These are phyloP conservation scores for Hycleus cichorii DNA, from an alignment of 1,140 invertebrate genomes.

Conservation along the genomic window DNA sequence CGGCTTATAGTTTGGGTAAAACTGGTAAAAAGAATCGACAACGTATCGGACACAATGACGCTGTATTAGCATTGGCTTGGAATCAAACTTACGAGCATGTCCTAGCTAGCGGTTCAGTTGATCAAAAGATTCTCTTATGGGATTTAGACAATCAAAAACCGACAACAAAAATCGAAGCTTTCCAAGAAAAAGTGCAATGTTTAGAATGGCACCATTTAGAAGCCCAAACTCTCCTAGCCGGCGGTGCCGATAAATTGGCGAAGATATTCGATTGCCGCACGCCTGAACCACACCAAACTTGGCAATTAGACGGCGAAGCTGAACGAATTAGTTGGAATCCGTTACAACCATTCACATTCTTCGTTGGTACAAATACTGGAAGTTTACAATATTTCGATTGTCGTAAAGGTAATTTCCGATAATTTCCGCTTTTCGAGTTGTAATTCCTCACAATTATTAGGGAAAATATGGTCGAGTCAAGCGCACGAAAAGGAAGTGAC, in stretches of 20 bases:
- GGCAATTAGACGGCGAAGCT: slow-evolving; percentile 71
- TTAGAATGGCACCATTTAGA: slow-evolving; percentile 82
- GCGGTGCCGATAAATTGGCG: slow-evolving; percentile 55
- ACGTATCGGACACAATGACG: slow-evolving; percentile 75
- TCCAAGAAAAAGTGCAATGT: slow-evolving; percentile 78
- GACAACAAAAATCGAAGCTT: slow-evolving; percentile 63
- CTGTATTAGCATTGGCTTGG: slow-evolving; percentile 88
- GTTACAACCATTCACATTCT: slow-evolving; percentile 62
- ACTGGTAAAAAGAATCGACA: slow-evolving; percentile 67
- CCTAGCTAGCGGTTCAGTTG: slow-evolving; percentile 86
- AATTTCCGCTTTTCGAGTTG: no score
- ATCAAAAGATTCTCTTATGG: slow-evolving; percentile 85
- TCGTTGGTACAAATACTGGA: slow-evolving; percentile 73
- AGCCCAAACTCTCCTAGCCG: slow-evolving; percentile 70
- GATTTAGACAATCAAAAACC: slow-evolving; percentile 75
- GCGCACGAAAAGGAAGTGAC: slow-evolving; percentile 78
- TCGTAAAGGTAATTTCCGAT: slow-evolving; percentile 41
- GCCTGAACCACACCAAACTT: slow-evolving; percentile 56
- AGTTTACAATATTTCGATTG: slow-evolving; percentile 73
- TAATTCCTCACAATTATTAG: slow-evolving; percentile 12
- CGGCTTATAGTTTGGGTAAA: slow-evolving; percentile 70
- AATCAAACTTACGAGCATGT: slow-evolving; percentile 74
- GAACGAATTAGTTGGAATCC: slow-evolving; percentile 84
- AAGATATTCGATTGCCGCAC: slow-evolving; percentile 74
- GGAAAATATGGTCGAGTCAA: slow-evolving; percentile 67